phyloP scores from a whole-genome alignment of 64 coral and sea anemone species.

The Platygyra sinensis region DNA sequence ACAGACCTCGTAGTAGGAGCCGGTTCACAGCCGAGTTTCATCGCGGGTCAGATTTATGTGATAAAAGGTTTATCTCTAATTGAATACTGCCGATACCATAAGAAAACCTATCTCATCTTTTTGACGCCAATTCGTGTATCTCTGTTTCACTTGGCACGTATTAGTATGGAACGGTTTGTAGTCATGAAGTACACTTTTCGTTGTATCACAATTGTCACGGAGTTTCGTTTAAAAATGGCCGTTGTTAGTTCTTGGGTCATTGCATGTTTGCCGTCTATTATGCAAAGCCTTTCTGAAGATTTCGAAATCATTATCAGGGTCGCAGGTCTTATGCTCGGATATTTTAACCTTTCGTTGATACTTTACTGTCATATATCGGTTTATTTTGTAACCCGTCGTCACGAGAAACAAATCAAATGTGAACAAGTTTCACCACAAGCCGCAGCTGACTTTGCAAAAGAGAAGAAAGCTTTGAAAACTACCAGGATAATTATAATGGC shows the following conservation, averaged over 20 bases:
- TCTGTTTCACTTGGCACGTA: background rate
- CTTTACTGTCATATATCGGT: background rate
- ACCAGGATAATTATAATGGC: background rate
- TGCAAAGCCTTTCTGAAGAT: background rate
- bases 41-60: background rate
- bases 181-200: background rate
- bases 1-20: constrained; percentile 2
- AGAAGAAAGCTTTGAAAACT: background rate
- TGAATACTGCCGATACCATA: background rate
- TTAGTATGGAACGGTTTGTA: background rate
- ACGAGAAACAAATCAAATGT: background rate
- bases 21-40: background rate
- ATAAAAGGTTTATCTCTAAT: background rate
- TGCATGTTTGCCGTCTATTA: background rate
- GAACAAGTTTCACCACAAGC: background rate
- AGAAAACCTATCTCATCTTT: background rate
- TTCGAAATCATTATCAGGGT: background rate
- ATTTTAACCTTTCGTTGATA: background rate
- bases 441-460: background rate
- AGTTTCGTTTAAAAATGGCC: background rate
- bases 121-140: background rate
- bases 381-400: background rate
- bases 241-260: background rate
- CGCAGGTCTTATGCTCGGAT: background rate
- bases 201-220: background rate